Evolutionary conservation across 1,140 invertebrate genomes (phyloP).

Genomic region (Notospermus geniculatus): DNA sequence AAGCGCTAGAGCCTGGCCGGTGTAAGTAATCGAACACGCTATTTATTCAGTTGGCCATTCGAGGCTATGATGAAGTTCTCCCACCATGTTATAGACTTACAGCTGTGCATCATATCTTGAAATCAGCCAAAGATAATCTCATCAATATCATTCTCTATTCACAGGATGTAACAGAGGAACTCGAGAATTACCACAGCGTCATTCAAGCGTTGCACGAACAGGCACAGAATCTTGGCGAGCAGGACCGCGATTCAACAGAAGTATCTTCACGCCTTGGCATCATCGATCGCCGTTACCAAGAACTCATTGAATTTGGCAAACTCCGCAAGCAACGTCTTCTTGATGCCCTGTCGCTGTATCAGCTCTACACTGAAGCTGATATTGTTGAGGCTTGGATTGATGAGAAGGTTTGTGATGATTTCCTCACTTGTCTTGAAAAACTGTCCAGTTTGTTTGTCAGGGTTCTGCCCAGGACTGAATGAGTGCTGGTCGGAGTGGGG

Average conservation of each 20-base stretch:
- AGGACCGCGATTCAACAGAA: conserved; percentile 83
- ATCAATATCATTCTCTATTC: conserved; percentile 11
- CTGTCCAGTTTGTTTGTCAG: no score
- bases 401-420: conserved; percentile 71
- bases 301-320: conserved; percentile 93
- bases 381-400: conserved; percentile 98
- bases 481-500: no score
- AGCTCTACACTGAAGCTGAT: conserved; percentile 96
- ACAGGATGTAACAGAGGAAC: conserved; percentile 82
- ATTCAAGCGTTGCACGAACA: conserved; percentile 94
- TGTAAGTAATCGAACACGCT: no score
- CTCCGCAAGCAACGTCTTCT: conserved; percentile 91
- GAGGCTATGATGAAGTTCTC: no score
- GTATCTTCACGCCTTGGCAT: conserved; percentile 81
- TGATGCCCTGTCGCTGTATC: conserved; percentile 95
- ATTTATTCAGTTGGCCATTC: no score
- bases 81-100: no score
- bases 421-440: no score
- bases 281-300: conserved; percentile 94
- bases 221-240: conserved; percentile 77
- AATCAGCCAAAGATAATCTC: no score
- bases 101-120: no score
- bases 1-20: no score
- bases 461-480: no score
- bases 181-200: conserved; percentile 90